Evolutionary conservation across 35 echinoderm and acorn worm species (phyloP).

Genomic region (Apostichopus japonicus): DNA sequence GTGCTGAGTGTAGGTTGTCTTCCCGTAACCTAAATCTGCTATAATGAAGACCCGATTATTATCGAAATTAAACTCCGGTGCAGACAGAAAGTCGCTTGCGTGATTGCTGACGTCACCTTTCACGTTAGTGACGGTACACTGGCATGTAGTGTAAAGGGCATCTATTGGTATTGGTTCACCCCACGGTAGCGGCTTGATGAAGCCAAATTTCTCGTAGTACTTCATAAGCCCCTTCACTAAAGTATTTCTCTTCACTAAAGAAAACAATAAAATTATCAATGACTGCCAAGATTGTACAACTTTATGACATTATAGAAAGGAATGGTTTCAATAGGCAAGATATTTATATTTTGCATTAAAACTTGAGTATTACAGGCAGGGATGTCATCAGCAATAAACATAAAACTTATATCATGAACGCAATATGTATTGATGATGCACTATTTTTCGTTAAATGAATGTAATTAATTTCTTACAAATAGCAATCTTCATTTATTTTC

Average conservation of each 20-base stretch:
- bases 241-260: background rate
- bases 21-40: conserved; percentile 28
- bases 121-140: background rate
- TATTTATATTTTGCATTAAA: too few relatives aligned
- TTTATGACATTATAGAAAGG: too few relatives aligned
- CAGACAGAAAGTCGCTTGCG: background rate
- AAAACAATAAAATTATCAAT: background rate
- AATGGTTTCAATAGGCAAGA: too few relatives aligned
- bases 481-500: too few relatives aligned
- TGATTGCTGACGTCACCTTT: background rate
- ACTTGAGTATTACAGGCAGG: too few relatives aligned
- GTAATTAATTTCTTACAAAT: too few relatives aligned
- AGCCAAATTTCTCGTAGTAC: conserved; percentile 3
- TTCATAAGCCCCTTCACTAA: background rate
- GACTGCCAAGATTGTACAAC: too few relatives aligned
- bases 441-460: too few relatives aligned
- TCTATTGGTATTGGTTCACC: conserved; percentile 17
- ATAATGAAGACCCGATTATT: background rate
- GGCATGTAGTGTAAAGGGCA: background rate
- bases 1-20: conserved; percentile 16
- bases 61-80: background rate
- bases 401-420: too few relatives aligned
- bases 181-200: conserved; percentile 3
- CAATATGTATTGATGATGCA: too few relatives aligned
- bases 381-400: too few relatives aligned